These are phyloP conservation scores for Podarcis lilfordi DNA, from an alignment of 2,797 vertebrate species.

Conservation along the genomic window DNA sequence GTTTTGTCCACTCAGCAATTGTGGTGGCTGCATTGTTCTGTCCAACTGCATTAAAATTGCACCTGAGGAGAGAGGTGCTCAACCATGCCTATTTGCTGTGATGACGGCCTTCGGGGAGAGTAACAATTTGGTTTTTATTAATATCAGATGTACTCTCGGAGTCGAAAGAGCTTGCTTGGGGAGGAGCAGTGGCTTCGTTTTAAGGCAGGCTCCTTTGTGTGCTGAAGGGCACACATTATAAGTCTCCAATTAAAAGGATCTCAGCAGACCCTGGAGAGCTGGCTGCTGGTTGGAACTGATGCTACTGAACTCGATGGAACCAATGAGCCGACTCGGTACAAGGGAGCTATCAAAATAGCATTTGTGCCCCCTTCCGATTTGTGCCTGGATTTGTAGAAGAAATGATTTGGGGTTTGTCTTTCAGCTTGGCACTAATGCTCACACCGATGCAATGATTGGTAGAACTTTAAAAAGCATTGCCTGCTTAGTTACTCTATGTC, in stretches of 20 bases:
- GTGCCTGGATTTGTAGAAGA: background rate
- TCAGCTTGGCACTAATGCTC: background rate
- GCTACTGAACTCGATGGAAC: background rate
- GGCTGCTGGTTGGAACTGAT: too few species aligned
- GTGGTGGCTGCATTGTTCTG: background rate
- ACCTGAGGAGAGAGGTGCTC: background rate
- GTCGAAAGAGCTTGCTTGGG: background rate
- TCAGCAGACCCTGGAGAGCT: background rate
- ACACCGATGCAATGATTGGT: background rate
- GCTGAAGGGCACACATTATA: too few species aligned
- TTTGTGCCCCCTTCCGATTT: background rate
- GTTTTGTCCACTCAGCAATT: too few species aligned
- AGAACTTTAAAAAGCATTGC: background rate
- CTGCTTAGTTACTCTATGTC: background rate
- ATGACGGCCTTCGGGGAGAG: background rate
- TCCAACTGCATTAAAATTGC: background rate
- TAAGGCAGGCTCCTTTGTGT: background rate
- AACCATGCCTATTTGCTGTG: background rate
- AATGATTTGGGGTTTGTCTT: background rate
- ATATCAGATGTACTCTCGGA: background rate
- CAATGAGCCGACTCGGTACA: background rate
- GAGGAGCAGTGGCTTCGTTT: background rate
- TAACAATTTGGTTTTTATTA: background rate
- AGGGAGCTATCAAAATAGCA: background rate
- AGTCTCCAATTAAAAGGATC: background rate